A percentile compares a stretch with the other conserved stretches of the same genome.
Evolutionary conservation across 2,888 invertebrate genomes (phyloP).

Genomic region (Leucoptera coffeella): DNA sequence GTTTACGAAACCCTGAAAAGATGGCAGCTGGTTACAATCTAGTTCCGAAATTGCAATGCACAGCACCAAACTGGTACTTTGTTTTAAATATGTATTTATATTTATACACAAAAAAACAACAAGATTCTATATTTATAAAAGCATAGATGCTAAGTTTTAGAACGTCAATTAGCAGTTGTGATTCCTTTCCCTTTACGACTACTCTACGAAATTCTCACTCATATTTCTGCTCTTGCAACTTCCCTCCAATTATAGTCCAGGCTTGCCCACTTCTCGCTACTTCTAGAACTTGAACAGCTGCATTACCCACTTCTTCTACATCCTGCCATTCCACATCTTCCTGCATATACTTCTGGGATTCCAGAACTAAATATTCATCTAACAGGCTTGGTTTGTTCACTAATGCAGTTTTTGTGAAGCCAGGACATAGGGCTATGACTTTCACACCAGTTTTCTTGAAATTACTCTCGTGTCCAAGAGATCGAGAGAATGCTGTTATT

Average conservation of each 20-base stretch:
- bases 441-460: slow-evolving; percentile 30
- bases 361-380: slow-evolving; percentile 3
- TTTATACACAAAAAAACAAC: no score
- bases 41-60: no score
- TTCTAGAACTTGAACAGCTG: slow-evolving; percentile 8
- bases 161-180: no score
- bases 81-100: no score
- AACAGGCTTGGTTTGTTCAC: slow-evolving; percentile 2
- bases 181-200: no score
- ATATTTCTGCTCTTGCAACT: no score
- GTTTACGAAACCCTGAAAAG: no score
- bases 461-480: slow-evolving; percentile 25
- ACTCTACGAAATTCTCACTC: no score
- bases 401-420: slow-evolving; percentile 27
- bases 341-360: not conserved
- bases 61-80: no score
- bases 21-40: no score
- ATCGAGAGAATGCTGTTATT: slow-evolving; percentile 34
- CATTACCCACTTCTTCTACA: slow-evolving; percentile 8
- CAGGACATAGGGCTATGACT: slow-evolving; percentile 38
- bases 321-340: slow-evolving; percentile 13
- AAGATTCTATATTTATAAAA: no score
- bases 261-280: slow-evolving; percentile 29
- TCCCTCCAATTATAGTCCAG: slow-evolving; percentile 27
- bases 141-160: no score